Evolutionary conservation across 1,140 invertebrate genomes (phyloP), one percentile per base, ranked within the genome.

Genomic region (Pygmarrhopalites habei): DNA sequence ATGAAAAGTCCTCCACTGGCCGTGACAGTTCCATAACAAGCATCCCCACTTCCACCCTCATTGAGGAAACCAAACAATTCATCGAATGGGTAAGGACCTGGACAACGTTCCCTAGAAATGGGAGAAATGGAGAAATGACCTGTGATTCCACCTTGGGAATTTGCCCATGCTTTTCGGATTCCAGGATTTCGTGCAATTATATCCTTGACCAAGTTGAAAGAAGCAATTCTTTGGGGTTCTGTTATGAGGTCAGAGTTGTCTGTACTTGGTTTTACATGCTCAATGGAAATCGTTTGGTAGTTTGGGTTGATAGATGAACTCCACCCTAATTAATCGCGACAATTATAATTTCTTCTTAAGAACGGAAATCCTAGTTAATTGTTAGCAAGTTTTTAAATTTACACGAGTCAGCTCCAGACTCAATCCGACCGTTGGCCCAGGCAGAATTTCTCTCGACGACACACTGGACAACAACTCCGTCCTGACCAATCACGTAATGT

Each of bases 391-490:
- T 56, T 10, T 7, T 35, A 7, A 35, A 51, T 35, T 60, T 68
- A 68, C 67, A 68, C 21, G 67, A 47, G 32, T 68, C 67, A 26
- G 67, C 62, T 53, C 67, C 67, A 32, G 59, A 46, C 57, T 68
- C 67, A 35, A 68, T 63, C 29, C 62, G 39, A 0, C 67, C 67
- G 44, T 68, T 68, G 26, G 19, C 67, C 67, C 67, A 68, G 32
- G 67, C 67, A 26, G 58, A 51, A 35, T 65, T 35, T 7, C 44
- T 28, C 51, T 68, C 67, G 1, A 14, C 17, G 3, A 68, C 67
- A 35, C 62, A 65, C 29, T 68, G 67, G 15, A 62, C 67, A 21
- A 68, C 51, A 0, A 10, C 41, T 35, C 67, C 67, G 21, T 65
- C 51, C 41, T 65, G 67, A 0, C 60, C 67, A 47, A 68, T 43